phyloP scores from a whole-genome alignment of 2,888 invertebrate species.

The Syrista parreyssii region DNA sequence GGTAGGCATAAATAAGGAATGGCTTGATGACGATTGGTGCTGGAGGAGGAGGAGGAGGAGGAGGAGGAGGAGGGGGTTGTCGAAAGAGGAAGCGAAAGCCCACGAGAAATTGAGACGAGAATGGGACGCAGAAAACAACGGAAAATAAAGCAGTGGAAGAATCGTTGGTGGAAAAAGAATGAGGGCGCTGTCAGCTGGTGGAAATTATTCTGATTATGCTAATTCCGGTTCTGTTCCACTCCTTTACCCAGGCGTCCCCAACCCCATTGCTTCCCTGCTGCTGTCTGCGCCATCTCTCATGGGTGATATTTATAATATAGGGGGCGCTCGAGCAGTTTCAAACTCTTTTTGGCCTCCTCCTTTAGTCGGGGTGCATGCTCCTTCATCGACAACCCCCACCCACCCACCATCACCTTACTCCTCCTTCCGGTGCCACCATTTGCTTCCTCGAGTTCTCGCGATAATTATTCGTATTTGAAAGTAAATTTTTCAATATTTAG shows the following conservation, averaged over 20 bases:
- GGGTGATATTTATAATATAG: slow-evolving; percentile 66
- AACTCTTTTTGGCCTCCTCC: slow-evolving; percentile 60
- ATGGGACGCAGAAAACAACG: slow-evolving; percentile 59
- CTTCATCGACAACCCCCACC: slow-evolving; percentile 28
- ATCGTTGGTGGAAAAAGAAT: slow-evolving; percentile 68
- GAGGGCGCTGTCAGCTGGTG: slow-evolving; percentile 73
- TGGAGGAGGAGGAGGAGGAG: slow-evolving; percentile 6
- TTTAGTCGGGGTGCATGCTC: slow-evolving; percentile 16
- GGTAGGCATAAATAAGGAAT: background rate
- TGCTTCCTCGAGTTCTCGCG: slow-evolving; percentile 43
- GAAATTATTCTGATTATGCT: slow-evolving; percentile 75
- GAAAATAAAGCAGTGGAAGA: slow-evolving; percentile 65
- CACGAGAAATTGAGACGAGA: slow-evolving; percentile 46
- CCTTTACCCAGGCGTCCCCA: slow-evolving; percentile 62
- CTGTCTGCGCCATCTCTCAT: slow-evolving; percentile 67
- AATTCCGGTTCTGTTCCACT: slow-evolving; percentile 71
- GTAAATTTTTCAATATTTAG: slow-evolving; percentile 31
- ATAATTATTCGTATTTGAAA: slow-evolving; percentile 59
- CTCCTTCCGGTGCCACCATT: slow-evolving; percentile 31
- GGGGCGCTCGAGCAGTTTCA: slow-evolving; percentile 63
- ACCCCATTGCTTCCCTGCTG: slow-evolving; percentile 58
- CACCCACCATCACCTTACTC: slow-evolving; percentile 12
- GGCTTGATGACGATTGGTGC: background rate
- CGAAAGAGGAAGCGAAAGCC: slow-evolving; percentile 36
- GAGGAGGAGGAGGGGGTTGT: background rate